Evolutionary conservation across 1,140 invertebrate species (phyloP).

Genomic region (Metopolophium dirhodum): DNA sequence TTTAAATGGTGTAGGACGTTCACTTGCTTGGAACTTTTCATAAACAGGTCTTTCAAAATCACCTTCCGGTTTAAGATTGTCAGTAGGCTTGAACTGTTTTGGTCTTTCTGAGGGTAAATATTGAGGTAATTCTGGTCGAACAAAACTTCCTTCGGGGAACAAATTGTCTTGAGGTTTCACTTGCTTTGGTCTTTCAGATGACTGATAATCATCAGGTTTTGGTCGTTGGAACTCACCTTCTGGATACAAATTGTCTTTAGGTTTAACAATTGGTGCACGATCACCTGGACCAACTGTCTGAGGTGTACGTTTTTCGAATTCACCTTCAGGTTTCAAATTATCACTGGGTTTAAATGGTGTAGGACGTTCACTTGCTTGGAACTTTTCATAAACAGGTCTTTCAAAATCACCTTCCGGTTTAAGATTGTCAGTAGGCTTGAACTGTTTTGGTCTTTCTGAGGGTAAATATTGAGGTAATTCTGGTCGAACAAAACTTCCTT

Average conservation of each 20-base stretch:
- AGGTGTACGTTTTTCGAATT: slow-evolving; percentile 61
- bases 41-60: no score
- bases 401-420: slow-evolving; percentile 68
- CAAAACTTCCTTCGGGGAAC: no score
- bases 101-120: no score
- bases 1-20: no score
- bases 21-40: no score
- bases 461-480: slow-evolving; percentile 61
- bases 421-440: slow-evolving; percentile 66
- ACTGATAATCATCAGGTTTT: slow-evolving; percentile 66
- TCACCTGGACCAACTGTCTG: no score
- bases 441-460: slow-evolving; percentile 60
- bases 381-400: slow-evolving; percentile 61
- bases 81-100: no score
- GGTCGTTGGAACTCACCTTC: slow-evolving; percentile 65
- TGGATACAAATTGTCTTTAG: slow-evolving; percentile 65
- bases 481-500: slow-evolving; percentile 65
- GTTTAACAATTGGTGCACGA: slow-evolving; percentile 60
- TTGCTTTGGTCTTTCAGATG: slow-evolving; percentile 65
- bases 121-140: no score
- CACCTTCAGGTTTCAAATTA: slow-evolving; percentile 65
- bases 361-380: slow-evolving; percentile 65
- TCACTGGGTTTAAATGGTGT: slow-evolving; percentile 64
- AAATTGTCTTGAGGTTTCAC: not conserved
- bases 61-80: no score